Base-by-base conservation (phyloP, 1,140 invertebrate species). In the Melanaphis sacchari region DNA sequence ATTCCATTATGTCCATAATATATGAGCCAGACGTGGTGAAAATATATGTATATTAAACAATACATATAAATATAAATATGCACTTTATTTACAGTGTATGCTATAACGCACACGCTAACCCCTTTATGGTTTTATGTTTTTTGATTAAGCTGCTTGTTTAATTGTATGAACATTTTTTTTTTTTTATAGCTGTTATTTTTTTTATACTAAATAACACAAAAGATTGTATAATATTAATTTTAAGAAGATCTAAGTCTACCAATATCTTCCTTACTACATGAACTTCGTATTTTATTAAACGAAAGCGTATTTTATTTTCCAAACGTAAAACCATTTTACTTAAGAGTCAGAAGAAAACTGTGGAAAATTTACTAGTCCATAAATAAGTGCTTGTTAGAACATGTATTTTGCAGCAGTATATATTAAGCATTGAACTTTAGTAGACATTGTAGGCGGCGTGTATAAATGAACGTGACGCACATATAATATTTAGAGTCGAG, bases 401-500 rank as follows among this genome's bases (percentile, higher is more conserved):
- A 36, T 41, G 52, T 54, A 59, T 90, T 66, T 66, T 54, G 87
- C 31, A 90, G 38, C 26, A 40, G 11, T 41, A 54, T 41, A n/a
- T 31, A 46, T 31, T n/a, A 26, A 54, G 31, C 31, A 66, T 31
- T 26, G 31, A 41, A 38, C 52, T 90, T 41, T 40, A 31, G 52
- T n/a, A 59, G 54, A 40, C 54, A 90, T 66, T 90, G 52, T 66
- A 90, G 36, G 26, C 24, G 36, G 52, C 1, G 89, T 40, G 89
- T 66, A 54, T 90, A 66, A 90, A 90, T 66, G 54, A 90, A 90
- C 89, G 89, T 90, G 89, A 90, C 89, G 26, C 11, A 66, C 89
- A 90, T 90, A 66, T 66, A 90, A 66, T 40, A 59, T 90, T 59
- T 41, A 66, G 24, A 41, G 22, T 21, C 6, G 26, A 66, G 15